Evolutionary conservation across 2,797 vertebrate genomes (phyloP).

Genomic region (Pterois miles): DNA sequence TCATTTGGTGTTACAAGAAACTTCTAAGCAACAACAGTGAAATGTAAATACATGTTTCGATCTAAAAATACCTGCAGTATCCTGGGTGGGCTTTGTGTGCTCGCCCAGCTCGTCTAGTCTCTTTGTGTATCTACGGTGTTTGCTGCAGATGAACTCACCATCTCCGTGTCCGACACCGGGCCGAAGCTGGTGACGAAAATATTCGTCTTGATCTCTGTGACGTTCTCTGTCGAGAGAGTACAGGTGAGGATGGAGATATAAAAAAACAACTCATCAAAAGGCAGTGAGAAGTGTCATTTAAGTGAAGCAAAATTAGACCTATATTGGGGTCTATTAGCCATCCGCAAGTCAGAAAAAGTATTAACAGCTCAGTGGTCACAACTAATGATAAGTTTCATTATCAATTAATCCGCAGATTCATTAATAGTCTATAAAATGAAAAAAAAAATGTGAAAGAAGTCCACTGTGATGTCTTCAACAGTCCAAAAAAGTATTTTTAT

Average conservation of each 20-base stretch:
- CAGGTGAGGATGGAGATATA: neutral
- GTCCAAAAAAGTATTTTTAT: too few species aligned
- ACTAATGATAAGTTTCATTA: neutral
- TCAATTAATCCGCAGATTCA: neutral
- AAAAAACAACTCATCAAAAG: too few species aligned
- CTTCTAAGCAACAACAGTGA: slow-evolving; percentile 2
- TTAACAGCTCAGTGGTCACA: neutral
- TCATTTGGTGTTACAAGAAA: slow-evolving; percentile 14
- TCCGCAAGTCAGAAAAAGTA: too few species aligned
- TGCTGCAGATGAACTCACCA: slow-evolving; percentile 85
- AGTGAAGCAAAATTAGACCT: neutral
- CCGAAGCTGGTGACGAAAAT: slow-evolving; percentile 97
- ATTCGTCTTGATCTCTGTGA: slow-evolving; percentile 94
- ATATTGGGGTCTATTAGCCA: neutral
- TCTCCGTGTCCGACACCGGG: slow-evolving; percentile 94
- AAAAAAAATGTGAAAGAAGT: neutral
- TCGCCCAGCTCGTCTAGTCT: slow-evolving; percentile 1
- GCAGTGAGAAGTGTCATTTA: neutral
- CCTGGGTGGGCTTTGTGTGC: neutral
- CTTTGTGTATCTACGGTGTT: slow-evolving; percentile 9
- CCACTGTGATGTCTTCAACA: neutral
- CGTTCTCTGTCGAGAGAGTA: slow-evolving; percentile 84
- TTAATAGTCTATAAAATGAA: neutral
- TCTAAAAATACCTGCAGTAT: slow-evolving; percentile 22
- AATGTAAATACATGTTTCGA: slow-evolving; percentile 37